phyloP scores from a whole-genome alignment of 2,797 vertebrate genomes.

The Catharus ustulatus region DNA sequence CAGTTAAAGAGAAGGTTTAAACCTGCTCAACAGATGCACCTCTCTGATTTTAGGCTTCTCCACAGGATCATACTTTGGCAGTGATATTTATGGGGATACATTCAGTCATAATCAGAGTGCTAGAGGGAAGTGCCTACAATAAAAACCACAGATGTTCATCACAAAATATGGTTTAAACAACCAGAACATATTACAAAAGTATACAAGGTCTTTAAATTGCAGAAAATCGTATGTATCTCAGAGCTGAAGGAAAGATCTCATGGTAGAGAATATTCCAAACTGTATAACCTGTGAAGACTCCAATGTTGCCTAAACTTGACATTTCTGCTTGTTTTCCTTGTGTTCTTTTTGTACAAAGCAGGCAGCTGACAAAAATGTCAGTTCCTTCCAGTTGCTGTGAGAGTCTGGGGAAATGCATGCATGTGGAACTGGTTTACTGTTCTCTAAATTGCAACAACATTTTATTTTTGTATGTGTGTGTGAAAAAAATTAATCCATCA shows the following conservation, averaged over 20 bases:
- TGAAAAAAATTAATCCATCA: neutral
- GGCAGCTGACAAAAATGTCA: constrained; percentile 16
- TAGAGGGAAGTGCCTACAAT: neutral
- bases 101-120: neutral
- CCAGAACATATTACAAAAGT: neutral
- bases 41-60: neutral
- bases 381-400: neutral
- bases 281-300: neutral
- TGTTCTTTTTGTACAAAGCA: neutral
- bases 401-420: neutral
- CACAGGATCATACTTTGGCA: neutral
- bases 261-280: neutral
- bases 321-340: neutral
- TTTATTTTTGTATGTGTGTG: neutral
- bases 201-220: neutral
- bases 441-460: neutral
- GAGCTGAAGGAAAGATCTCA: neutral
- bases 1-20: neutral
- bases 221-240: neutral
- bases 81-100: neutral
- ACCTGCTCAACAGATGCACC: neutral
- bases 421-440: neutral
- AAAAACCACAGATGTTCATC: neutral
- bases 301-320: neutral
- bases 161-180: neutral